Conservation (phyloP, 2,888 invertebrate genomes). For the Aelia acuminata region DNA sequence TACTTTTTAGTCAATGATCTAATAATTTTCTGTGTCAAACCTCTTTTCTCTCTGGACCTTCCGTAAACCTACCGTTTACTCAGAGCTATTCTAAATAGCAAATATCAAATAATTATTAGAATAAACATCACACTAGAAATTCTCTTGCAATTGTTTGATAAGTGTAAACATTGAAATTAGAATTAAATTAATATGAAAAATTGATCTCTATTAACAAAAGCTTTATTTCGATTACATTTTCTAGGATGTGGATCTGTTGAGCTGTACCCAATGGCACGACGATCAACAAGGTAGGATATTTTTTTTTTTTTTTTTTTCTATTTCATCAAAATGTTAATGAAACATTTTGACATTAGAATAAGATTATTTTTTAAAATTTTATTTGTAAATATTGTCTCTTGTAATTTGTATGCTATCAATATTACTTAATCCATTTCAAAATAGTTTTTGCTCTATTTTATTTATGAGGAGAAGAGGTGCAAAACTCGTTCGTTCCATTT, state of each 20-base stretch:
- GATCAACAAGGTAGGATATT: conserved; percentile 61
- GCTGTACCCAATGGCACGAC: conserved; percentile 61
- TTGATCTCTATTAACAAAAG: not conserved
- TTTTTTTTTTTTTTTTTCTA: conserved; percentile 22
- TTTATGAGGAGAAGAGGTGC: no score
- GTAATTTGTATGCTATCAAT: not conserved
- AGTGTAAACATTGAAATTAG: not conserved
- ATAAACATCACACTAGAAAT: not conserved
- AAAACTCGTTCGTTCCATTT: no score
- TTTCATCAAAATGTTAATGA: conserved; percentile 8
- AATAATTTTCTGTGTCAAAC: not conserved
- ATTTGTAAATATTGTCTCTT: not conserved
- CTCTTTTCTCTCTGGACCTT: not conserved
- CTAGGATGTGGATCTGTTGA: conserved; percentile 58
- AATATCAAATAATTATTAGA: not conserved
- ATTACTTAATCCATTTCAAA: not conserved
- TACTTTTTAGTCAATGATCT: not conserved
- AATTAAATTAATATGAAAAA: not conserved
- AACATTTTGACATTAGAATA: not conserved
- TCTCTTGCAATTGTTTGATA: not conserved
- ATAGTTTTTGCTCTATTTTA: no score
- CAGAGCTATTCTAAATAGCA: not conserved
- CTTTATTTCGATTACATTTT: conserved; percentile 20
- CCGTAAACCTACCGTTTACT: not conserved
- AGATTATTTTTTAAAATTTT: not conserved